Evolutionary conservation across 1,140 invertebrate genomes (phyloP).

Genomic region (Pseudomyrmex flavicornis): DNA sequence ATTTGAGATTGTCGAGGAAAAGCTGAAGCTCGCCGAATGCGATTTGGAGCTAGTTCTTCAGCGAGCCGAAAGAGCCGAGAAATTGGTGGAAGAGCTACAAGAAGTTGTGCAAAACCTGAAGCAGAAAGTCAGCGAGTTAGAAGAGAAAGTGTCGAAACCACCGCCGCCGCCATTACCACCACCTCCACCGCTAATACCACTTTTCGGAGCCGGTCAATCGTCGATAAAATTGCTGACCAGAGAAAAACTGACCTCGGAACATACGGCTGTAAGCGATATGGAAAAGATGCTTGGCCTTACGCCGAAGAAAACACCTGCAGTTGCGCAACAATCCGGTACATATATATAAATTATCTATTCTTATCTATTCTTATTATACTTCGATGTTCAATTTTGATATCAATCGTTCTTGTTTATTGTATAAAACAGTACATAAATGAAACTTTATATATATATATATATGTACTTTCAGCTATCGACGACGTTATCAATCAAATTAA

Average conservation of each 20-base stretch:
- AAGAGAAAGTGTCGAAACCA: slow-evolving; percentile 80
- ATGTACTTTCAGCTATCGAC: slow-evolving; percentile 86
- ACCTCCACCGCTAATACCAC: slow-evolving; percentile 81
- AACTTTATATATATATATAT: slow-evolving; percentile 13
- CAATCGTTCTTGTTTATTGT: too few species aligned
- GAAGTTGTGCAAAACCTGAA: slow-evolving; percentile 75
- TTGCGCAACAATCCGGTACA: slow-evolving; percentile 81
- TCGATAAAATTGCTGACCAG: slow-evolving; percentile 79
- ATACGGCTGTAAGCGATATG: slow-evolving; percentile 86
- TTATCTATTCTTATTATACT: too few species aligned
- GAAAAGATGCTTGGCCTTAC: slow-evolving; percentile 86
- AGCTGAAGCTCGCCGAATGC: slow-evolving; percentile 88
- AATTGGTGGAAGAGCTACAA: slow-evolving; percentile 78
- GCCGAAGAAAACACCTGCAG: slow-evolving; percentile 78
- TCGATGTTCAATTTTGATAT: too few species aligned
- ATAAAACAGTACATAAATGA: background rate
- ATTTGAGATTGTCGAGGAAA: slow-evolving; percentile 89
- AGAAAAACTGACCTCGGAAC: slow-evolving; percentile 73
- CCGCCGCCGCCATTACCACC: slow-evolving; percentile 82
- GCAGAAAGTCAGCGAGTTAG: slow-evolving; percentile 79
- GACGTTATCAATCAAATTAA: slow-evolving; percentile 92
- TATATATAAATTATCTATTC: background rate
- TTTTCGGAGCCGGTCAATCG: slow-evolving; percentile 64
- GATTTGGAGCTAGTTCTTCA: slow-evolving; percentile 87
- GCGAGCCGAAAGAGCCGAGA: slow-evolving; percentile 88